Conservation (phyloP, 2,797 vertebrate species). For the Phataginus tetradactyla region DNA sequence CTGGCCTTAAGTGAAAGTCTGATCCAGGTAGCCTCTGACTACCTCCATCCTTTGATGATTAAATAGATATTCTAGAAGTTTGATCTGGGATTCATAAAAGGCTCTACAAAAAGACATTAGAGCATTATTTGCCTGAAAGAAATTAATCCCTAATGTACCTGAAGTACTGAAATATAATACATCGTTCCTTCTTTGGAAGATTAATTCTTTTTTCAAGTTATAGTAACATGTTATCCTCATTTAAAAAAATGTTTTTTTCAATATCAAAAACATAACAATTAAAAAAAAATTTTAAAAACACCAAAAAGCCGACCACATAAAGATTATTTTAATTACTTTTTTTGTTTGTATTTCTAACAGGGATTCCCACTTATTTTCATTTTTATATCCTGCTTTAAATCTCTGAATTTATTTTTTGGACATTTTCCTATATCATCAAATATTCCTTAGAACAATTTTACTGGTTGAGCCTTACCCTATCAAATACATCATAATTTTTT, state of each 20-base stretch:
- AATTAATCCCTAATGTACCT: background rate
- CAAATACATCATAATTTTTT: background rate
- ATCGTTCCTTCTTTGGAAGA: background rate
- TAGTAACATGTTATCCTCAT: background rate
- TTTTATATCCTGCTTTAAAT: background rate
- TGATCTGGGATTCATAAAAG: background rate
- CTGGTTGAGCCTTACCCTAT: background rate
- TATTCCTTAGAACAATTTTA: background rate
- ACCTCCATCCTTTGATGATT: background rate
- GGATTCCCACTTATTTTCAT: constrained; percentile 2
- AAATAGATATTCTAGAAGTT: background rate
- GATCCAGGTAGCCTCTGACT: background rate
- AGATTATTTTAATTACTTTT: background rate
- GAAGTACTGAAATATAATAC: background rate
- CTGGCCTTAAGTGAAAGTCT: background rate
- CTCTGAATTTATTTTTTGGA: constrained; percentile 6
- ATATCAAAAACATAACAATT: background rate
- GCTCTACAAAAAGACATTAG: background rate
- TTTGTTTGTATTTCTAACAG: background rate
- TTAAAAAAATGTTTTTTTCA: background rate
- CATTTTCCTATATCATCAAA: background rate
- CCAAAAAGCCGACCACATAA: background rate
- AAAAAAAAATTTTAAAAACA: background rate
- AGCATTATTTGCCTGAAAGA: background rate
- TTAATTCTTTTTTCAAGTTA: background rate